Base-by-base conservation (phyloP, 1,140 invertebrate genomes). In the Prorops nasuta region DNA sequence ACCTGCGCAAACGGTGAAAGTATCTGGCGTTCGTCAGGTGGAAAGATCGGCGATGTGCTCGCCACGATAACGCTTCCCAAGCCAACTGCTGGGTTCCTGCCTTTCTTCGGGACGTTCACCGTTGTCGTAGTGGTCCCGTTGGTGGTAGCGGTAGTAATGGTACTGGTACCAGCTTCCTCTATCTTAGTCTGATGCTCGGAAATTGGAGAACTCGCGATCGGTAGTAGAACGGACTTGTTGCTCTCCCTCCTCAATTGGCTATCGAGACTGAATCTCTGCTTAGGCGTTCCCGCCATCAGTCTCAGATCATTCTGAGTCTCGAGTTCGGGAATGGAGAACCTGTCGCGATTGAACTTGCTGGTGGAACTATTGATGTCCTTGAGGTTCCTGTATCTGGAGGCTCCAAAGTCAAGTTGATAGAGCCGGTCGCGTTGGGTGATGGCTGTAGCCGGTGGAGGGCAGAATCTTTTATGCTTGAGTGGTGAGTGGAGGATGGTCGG, bases 121-220 rank as follows among this genome's bases (percentile, higher is more conserved):
- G n/a, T n/a, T n/a, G n/a, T n/a, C n/a, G n/a, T n/a, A n/a, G n/a
- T n/a, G n/a, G n/a, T n/a, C n/a, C n/a, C n/a, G 15, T 54, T 44
- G n/a, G n/a, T n/a, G n/a, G n/a, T n/a, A n/a, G n/a, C n/a, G 4
- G 24, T 41, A 1, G 47, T 18, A 1, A 47, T n/a, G 24, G 24
- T 34, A 2, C 40, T 46, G 3, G 18, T 19, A n/a, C n/a, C n/a
- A 2, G 34, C 37, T 3, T 61, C 54, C 0, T 63, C 51, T 14
- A 36, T 39, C 22, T 60, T 65, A 44, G 31, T 24, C n/a, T 59
- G 66, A 17, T 53, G 61, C 39, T 76, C 73, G 2, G 59, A 65
- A 38, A 72, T 65, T 1, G 73, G 72, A 0, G 72, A 76, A 44
- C 71, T 74, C 1, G 69, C 71, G n/a, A 76, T 74, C 0, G 73